Conservation (phyloP, 2,888 invertebrate species). For the Ischnus inquisitorius region DNA sequence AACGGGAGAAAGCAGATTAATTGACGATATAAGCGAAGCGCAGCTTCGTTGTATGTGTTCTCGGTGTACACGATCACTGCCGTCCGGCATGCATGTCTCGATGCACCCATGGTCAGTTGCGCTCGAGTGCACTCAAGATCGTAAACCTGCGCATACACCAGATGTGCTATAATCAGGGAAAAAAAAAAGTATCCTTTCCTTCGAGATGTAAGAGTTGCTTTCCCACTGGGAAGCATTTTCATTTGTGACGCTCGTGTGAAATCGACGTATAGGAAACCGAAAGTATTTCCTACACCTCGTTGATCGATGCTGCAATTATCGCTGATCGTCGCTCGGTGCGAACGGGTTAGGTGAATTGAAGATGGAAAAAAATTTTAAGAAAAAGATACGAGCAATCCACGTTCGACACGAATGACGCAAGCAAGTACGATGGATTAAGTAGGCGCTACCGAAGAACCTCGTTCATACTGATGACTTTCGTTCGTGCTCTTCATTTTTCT, state of each 20-base stretch:
- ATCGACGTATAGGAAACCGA: constrained; percentile 25
- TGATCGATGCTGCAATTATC: constrained; percentile 2
- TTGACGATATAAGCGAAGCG: constrained; percentile 22
- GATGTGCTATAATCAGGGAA: constrained; percentile 29
- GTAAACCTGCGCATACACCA: constrained; percentile 38
- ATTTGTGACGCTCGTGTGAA: constrained; percentile 18
- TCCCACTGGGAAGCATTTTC: constrained; percentile 23
- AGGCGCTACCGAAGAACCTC: constrained; percentile 34
- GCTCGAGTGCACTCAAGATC: constrained; percentile 57
- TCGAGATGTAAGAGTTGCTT: constrained; percentile 44
- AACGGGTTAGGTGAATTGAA: constrained; percentile 3
- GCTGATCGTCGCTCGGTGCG: not conserved
- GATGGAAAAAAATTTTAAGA: not conserved
- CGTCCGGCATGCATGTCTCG: constrained; percentile 22
- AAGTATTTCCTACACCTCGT: constrained; percentile 33
- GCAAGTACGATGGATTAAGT: not conserved
- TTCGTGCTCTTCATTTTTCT: constrained; percentile 55
- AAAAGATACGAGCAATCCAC: not conserved
- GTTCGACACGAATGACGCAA: not conserved
- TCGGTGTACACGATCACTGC: not conserved
- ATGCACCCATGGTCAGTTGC: constrained; percentile 52
- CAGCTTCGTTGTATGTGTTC: not conserved
- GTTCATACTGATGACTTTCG: constrained; percentile 24
- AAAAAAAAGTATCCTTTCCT: constrained; percentile 33
- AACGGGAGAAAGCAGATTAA: constrained; percentile 50